Evolutionary conservation across 2,113 vertebrate species (phyloP), one percentile per base, ranked within the genome.

Genomic region (Cnemophilus loriae): DNA sequence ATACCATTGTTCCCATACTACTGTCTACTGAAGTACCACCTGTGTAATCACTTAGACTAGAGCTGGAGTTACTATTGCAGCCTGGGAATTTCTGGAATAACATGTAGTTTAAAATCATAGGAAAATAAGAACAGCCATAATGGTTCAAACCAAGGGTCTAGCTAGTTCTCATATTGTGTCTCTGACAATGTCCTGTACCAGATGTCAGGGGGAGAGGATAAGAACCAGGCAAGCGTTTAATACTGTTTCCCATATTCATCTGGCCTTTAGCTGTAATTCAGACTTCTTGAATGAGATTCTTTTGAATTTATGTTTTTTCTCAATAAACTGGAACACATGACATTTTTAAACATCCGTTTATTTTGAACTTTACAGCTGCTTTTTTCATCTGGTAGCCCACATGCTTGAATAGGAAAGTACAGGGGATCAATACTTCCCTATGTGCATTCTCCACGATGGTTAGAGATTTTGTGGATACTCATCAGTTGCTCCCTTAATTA

Each of bases 51-150:
- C 90, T 92, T 95, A 89, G 65, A 28, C 41, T 57, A 53, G 83
- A 73, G 79, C 42, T 78, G 80, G 35, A 89, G 89, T 84, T 87
- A 63, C 76, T 67, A 13, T n/a, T 59, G 79, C 84, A 86, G 78
- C 52, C 76, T 85, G 87, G 86, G 91, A 97, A 94, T 77, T 92
- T 91, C 92, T 98, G 97, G 97, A 98, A 98, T 97, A 97, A 89
- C 76, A 74, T 75, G 76, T 71, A 96, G 94, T 98, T 98, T 98
- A 97, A 98, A 98, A 98, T 74, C 47, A 50, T 39, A 86, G 78
- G 76, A 81, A 90, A 95, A 77, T 84, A 86, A 67, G 80, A 94
- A 73, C 49, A 88, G 22, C 73, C 60, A 84, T 78, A 86, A 67
- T 67, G 52, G 69, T 77, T 93, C 71, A 90, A 95, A 86, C 35